Base-by-base conservation (phyloP, 2,113 vertebrate genomes). In the Boulengeromyrus knoepffleri region DNA sequence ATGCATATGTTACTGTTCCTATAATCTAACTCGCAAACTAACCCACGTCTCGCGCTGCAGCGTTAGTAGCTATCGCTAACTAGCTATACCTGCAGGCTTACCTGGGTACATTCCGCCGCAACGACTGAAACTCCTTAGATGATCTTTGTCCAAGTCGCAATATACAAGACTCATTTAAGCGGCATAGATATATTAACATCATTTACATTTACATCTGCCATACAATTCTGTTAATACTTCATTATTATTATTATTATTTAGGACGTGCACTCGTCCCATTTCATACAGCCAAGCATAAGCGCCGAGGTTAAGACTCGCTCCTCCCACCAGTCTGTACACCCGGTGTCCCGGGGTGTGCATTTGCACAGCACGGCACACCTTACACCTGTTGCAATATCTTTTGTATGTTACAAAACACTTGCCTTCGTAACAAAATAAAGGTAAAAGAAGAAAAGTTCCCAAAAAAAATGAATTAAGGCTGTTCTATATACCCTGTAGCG, bases 1-100 rank as follows among this genome's bases (percentile, higher is more conserved):
- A 74, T n/a, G 31, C 13, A 74, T 13, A 70, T 74, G 66, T n/a
- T 31, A 10, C 31, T 36, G 66, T 36, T 12, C n/a, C 9, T 15
- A 27, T 74, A 36, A 74, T 74, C 27, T 15, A 15, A 36, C 66
- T 36, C 13, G 66, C 66, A 31, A 74, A 74, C 27, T 3, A 3
- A 36, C n/a, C 24, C 46, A 49, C 19, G 47, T 49, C 42, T 27
- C 47, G 8, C 21, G 17, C 45, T 46, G 21, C 10, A 86, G 47
- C 66, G 12, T 74, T 74, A 74, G 46, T 50, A 50, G 85, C 85
- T 31, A 86, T 83, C 4, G 47, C n/a, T 50, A 86, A 24, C 85
- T 86, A 86, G 85, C 46, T 50, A 74, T 74, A 86, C 85, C 85
- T 86, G 46, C 46, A 50, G 13, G 12, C 47, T 86, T 86, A 86